Conservation (phyloP, 2,888 invertebrate species). For the Athripsodes cinereus region DNA sequence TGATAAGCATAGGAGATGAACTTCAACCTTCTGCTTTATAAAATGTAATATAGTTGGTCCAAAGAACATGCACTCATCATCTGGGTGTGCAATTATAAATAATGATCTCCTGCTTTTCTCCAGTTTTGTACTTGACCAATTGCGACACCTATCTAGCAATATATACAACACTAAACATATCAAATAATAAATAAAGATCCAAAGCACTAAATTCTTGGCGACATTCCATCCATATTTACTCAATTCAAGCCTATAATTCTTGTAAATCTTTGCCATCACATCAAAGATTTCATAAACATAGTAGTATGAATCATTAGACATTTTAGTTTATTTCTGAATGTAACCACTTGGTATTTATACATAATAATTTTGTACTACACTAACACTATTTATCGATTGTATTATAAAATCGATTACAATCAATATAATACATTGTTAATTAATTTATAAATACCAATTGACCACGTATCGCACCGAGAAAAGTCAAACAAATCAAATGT, state of each 20-base stretch:
- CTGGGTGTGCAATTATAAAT: slow-evolving; percentile 73
- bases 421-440: neutral
- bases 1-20: slow-evolving; percentile 80
- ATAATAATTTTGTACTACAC: neutral
- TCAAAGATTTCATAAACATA: slow-evolving; percentile 13
- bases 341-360: neutral
- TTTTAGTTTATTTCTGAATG: neutral
- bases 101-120: slow-evolving; percentile 19
- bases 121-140: slow-evolving; percentile 9
- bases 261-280: slow-evolving; percentile 15
- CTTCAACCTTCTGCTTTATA: slow-evolving; percentile 57
- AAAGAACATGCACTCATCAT: slow-evolving; percentile 99
- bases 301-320: neutral
- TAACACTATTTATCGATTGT: neutral
- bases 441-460: neutral
- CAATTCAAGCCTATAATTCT: slow-evolving; percentile 10
- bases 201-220: slow-evolving; percentile 13
- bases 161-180: slow-evolving; percentile 19
- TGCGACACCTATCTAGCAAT: slow-evolving; percentile 12
- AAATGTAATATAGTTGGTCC: slow-evolving; percentile 79
- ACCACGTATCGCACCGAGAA: neutral
- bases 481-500: neutral
- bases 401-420: neutral
- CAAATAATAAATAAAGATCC: slow-evolving; percentile 18
- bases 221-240: slow-evolving; percentile 13